Evolutionary conservation across 2,888 invertebrate species (phyloP).

Genomic region (Netelia virgata): DNA sequence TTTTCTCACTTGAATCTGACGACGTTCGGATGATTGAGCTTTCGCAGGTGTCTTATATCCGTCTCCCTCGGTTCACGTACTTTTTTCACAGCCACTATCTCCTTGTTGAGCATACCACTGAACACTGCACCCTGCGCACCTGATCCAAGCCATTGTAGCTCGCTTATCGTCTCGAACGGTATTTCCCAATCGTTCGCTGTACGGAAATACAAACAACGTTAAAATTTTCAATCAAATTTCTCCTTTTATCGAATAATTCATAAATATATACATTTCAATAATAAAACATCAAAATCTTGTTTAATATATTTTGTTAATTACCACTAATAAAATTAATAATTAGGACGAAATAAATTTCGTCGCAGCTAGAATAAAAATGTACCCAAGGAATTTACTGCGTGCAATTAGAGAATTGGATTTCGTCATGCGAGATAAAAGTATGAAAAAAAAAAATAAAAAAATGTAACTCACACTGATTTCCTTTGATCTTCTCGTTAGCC

Average conservation of each 20-base stretch:
- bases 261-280: not conserved
- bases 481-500: slow-evolving; percentile 89
- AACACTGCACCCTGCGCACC: slow-evolving; percentile 99
- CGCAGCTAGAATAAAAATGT: not conserved
- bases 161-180: slow-evolving; percentile 95
- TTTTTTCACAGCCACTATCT: slow-evolving; percentile 98
- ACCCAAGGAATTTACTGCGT: not conserved
- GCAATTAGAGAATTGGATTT: not conserved
- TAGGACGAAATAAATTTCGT: not conserved
- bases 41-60: slow-evolving; percentile 95
- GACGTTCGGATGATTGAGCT: slow-evolving; percentile 98
- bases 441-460: not conserved
- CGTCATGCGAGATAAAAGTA: not conserved
- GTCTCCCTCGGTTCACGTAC: slow-evolving; percentile 96
- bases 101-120: slow-evolving; percentile 92
- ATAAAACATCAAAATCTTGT: not conserved
- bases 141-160: slow-evolving; percentile 96
- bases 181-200: slow-evolving; percentile 96
- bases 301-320: too few relatives aligned
- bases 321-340: too few relatives aligned
- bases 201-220: not conserved
- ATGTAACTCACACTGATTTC: slow-evolving; percentile 86
- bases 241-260: not conserved
- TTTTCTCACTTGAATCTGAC: slow-evolving; percentile 90
- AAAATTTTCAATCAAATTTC: not conserved